Evolutionary conservation across 2,113 vertebrate species (phyloP).

Genomic region (Tachuris rubrigastra): DNA sequence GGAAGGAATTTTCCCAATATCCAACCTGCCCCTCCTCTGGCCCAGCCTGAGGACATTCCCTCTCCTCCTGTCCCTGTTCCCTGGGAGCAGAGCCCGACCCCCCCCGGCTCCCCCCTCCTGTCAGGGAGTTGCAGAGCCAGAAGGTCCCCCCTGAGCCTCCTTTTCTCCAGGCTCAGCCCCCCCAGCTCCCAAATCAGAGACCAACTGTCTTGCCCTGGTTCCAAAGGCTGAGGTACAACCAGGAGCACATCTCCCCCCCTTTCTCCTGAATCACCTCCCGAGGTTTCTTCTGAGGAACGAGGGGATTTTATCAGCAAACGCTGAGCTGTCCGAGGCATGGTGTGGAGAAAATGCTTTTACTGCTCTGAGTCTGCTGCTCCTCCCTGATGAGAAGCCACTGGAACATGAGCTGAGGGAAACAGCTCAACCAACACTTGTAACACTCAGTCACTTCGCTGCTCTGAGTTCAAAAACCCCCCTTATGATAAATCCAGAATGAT

Average conservation of each 20-base stretch:
- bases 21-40: neutral
- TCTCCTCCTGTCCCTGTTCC: neutral
- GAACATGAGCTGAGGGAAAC: neutral
- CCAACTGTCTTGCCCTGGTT: neutral
- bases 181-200: neutral
- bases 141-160: neutral
- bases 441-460: too few species aligned
- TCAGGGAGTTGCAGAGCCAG: neutral
- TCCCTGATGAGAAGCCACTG: neutral
- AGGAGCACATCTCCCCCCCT: neutral
- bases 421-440: neutral
- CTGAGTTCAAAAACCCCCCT: neutral
- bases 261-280: neutral
- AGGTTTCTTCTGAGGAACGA: neutral
- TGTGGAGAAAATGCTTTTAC: neutral
- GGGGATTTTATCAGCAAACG: neutral
- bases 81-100: neutral
- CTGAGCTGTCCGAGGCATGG: neutral
- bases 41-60: neutral
- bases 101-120: neutral
- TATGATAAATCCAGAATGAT: neutral
- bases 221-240: neutral
- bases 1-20: neutral
- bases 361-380: rapidly evolving
- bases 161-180: neutral